Evolutionary conservation across 2,797 vertebrate genomes (phyloP).

Genomic region (Botia kubotai): DNA sequence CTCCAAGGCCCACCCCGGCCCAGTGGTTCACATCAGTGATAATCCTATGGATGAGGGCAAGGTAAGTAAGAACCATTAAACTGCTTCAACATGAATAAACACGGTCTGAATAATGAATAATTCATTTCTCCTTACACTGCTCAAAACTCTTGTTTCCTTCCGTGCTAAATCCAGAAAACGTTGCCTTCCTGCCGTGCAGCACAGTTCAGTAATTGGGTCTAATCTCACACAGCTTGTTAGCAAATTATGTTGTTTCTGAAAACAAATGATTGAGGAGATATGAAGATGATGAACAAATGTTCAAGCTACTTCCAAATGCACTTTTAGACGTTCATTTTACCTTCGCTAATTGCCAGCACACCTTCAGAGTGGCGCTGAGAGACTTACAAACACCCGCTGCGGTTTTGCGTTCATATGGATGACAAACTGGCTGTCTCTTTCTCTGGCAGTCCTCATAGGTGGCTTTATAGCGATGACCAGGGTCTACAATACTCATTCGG

Average conservation of each 20-base stretch:
- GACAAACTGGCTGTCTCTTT: constrained; percentile 31
- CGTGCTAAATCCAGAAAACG: constrained; percentile 23
- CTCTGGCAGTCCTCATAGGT: constrained; percentile 22
- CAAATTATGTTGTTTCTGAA: constrained; percentile 48
- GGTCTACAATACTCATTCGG: background rate
- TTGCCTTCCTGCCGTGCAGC: constrained; percentile 25
- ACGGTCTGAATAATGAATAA: constrained; percentile 24
- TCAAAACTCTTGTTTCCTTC: constrained; percentile 32
- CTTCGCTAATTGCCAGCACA: constrained; percentile 26
- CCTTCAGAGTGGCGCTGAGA: constrained; percentile 1
- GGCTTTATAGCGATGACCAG: constrained; percentile 25
- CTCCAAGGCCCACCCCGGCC: constrained; percentile 89
- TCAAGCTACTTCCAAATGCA: constrained; percentile 27
- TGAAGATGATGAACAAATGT: constrained; percentile 35
- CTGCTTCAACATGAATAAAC: constrained; percentile 7
- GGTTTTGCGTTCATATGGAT: constrained; percentile 20
- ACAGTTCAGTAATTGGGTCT: constrained; percentile 47
- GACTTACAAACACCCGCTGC: constrained; percentile 15
- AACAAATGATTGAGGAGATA: constrained; percentile 37
- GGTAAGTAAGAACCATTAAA: constrained; percentile 69
- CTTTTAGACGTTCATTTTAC: constrained; percentile 23
- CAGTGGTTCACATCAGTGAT: constrained; percentile 90
- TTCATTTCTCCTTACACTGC: constrained; percentile 1
- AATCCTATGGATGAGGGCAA: constrained; percentile 94
- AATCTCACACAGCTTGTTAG: constrained; percentile 45